These are phyloP conservation scores for Tragelaphus eurycerus DNA, from an alignment of 2,797 vertebrate species.

Conservation along the genomic window DNA sequence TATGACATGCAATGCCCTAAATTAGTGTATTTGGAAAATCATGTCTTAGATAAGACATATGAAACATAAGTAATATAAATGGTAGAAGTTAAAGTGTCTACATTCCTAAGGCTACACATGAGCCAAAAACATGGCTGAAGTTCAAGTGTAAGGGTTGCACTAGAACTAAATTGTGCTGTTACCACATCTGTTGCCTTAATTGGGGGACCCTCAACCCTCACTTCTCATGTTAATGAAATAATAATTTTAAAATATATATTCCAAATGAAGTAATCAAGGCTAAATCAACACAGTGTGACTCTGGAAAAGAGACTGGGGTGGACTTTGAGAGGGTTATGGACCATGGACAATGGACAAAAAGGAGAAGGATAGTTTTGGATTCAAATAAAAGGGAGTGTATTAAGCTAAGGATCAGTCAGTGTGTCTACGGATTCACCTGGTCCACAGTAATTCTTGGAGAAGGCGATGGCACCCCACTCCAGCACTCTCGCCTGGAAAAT, in stretches of 20 bases:
- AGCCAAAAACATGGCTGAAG: background rate
- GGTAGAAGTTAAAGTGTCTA: background rate
- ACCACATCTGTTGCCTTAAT: background rate
- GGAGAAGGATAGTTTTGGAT: background rate
- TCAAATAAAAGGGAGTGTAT: background rate
- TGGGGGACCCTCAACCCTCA: background rate
- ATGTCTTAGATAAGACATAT: background rate
- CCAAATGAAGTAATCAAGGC: background rate
- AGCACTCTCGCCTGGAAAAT: too few relatives aligned
- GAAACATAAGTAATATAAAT: background rate
- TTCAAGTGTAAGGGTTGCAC: background rate
- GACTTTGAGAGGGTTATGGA: background rate
- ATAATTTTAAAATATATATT: background rate
- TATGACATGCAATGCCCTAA: background rate
- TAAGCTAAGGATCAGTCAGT: background rate
- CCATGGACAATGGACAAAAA: background rate
- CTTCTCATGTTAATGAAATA: background rate
- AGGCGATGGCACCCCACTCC: too few relatives aligned
- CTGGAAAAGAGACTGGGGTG: background rate
- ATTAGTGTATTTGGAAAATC: background rate
- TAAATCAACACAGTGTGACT: background rate
- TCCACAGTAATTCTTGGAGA: background rate
- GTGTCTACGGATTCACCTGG: too few relatives aligned
- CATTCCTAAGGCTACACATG: background rate
- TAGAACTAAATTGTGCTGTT: background rate